Evolutionary conservation across 92 coral and sea anemone genomes (phyloP).

Genomic region (Epizoanthus ramosus): DNA sequence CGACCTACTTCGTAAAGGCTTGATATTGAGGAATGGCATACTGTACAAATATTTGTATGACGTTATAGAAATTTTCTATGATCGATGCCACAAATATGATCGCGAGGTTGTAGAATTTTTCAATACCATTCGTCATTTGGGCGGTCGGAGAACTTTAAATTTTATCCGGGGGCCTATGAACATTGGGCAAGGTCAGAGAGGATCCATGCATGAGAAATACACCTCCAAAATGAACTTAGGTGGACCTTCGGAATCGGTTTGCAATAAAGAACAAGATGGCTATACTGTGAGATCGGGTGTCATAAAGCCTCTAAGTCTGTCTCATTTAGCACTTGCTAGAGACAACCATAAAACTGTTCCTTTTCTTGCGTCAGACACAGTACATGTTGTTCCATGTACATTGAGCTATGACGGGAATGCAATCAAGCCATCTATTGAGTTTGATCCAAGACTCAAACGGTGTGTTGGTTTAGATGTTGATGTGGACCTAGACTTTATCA

Average conservation of each 20-base stretch:
- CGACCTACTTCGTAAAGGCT: too few species aligned
- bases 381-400: slow-evolving; percentile 33
- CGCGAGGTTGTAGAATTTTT: slow-evolving; percentile 42
- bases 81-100: slow-evolving; percentile 41
- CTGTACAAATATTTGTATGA: neutral
- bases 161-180: slow-evolving; percentile 51
- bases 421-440: slow-evolving; percentile 38
- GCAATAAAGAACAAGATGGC: slow-evolving; percentile 51
- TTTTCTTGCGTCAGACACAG: slow-evolving; percentile 28
- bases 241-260: slow-evolving; percentile 43
- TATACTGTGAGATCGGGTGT: slow-evolving; percentile 46
- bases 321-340: slow-evolving; percentile 34
- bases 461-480: slow-evolving; percentile 27
- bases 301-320: slow-evolving; percentile 20
- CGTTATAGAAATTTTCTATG: slow-evolving; percentile 43
- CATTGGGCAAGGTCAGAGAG: slow-evolving; percentile 32
- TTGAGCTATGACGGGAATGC: slow-evolving; percentile 42
- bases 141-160: slow-evolving; percentile 48
- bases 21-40: too few species aligned
- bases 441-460: slow-evolving; percentile 41
- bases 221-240: slow-evolving; percentile 31
- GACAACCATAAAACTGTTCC: slow-evolving; percentile 20
- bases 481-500: slow-evolving; percentile 22
- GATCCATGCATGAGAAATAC: slow-evolving; percentile 40
- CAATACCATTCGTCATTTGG: slow-evolving; percentile 45